Percentiles rank a stretch among this genome's conserved stretches.
Evolutionary conservation across 2,113 vertebrate species (phyloP).

Genomic region (Morone saxatilis): DNA sequence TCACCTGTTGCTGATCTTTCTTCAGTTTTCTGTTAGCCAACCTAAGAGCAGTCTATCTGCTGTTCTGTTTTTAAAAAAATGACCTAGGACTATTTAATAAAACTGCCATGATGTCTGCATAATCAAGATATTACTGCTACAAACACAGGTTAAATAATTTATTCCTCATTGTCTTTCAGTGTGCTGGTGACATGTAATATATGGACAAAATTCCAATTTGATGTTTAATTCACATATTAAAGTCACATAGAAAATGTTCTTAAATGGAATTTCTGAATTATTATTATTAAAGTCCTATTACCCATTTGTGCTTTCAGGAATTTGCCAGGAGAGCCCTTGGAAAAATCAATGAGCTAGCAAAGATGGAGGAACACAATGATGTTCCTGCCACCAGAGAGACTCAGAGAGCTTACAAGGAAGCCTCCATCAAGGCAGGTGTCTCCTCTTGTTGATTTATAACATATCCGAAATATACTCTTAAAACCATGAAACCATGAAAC

Average conservation of each 20-base stretch:
- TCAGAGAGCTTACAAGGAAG: constrained; percentile 88
- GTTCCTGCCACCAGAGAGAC: constrained; percentile 75
- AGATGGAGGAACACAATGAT: constrained; percentile 84
- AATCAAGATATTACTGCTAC: background rate
- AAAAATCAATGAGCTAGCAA: constrained; percentile 90
- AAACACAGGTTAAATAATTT: background rate
- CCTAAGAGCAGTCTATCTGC: background rate
- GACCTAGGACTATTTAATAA: background rate
- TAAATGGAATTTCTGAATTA: background rate
- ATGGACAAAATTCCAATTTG: background rate
- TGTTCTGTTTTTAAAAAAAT: background rate
- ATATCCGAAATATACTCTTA: background rate
- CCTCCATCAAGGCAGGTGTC: constrained; percentile 88
- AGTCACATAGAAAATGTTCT: background rate
- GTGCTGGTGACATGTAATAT: background rate
- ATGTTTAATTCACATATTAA: background rate
- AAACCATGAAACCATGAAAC: background rate
- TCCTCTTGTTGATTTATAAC: background rate
- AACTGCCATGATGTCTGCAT: background rate
- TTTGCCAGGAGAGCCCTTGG: constrained; percentile 92
- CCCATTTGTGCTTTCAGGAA: constrained; percentile 76
- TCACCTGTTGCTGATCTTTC: background rate
- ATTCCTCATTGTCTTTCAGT: background rate
- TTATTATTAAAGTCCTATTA: background rate
- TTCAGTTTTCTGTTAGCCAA: constrained; percentile 8